A percentile compares a stretch with the other conserved stretches of the same genome.
phyloP scores from a whole-genome alignment of 2,888 invertebrate genomes.

The Pollenia labialis region DNA sequence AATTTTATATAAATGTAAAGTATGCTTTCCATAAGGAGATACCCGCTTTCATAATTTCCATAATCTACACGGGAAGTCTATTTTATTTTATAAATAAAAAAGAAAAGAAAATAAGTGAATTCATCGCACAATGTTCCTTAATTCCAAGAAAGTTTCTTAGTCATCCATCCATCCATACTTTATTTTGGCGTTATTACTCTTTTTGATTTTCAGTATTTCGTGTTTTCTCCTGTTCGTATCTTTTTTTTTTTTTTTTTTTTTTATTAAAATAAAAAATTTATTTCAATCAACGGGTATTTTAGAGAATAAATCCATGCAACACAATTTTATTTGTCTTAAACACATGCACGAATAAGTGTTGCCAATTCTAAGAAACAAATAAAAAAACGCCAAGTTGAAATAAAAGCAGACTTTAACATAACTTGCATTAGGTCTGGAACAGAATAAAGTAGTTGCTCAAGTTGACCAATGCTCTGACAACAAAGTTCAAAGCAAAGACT shows the following conservation, averaged over 20 bases:
- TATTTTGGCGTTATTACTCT: slow-evolving; percentile 51
- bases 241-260: slow-evolving; percentile 20
- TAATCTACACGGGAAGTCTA: slow-evolving; percentile 57
- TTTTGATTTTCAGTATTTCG: slow-evolving; percentile 15
- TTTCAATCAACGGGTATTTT: slow-evolving; percentile 61
- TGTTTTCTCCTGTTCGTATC: slow-evolving; percentile 22
- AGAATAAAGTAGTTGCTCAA: neutral
- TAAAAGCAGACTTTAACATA: neutral
- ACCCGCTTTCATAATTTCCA: neutral
- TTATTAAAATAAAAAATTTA: slow-evolving; percentile 61
- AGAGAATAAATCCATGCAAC: slow-evolving; percentile 48
- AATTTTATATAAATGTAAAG: neutral
- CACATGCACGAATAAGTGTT: slow-evolving; percentile 26
- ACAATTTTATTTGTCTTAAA: slow-evolving; percentile 6
- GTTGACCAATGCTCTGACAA: too few species aligned
- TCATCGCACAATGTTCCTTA: slow-evolving; percentile 28
- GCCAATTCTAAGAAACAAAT: neutral
- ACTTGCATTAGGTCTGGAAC: neutral
- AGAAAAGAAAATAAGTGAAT: slow-evolving; percentile 2
- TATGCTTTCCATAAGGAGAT: slow-evolving; percentile 1
- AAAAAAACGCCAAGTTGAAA: slow-evolving; percentile 1
- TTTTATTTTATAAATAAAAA: slow-evolving; percentile 39
- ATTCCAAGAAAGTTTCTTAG: slow-evolving; percentile 69
- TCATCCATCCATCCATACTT: slow-evolving; percentile 52
- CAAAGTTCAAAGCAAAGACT: too few species aligned